These are phyloP conservation scores for Strongylocentrotus purpuratus DNA, from an alignment of 35 echinoderm and acorn worm species.

Conservation along the genomic window DNA sequence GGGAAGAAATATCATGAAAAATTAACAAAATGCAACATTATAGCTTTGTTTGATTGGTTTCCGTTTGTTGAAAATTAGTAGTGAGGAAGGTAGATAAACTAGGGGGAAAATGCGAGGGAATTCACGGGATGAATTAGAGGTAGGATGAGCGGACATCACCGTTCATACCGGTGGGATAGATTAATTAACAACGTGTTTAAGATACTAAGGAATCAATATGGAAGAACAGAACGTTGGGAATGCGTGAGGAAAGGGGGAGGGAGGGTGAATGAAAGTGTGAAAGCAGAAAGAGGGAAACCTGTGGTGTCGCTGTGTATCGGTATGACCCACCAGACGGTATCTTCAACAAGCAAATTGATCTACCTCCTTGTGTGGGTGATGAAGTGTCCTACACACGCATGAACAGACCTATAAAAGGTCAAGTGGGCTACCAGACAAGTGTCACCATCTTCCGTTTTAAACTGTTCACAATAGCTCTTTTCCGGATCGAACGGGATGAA, in stretches of 20 bases:
- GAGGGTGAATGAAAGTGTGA: neutral
- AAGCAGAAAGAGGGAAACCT: neutral
- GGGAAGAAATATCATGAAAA: neutral
- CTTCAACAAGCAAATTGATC: constrained; percentile 11
- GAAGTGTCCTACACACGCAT: neutral
- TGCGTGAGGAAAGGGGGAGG: neutral
- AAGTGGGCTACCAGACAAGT: neutral
- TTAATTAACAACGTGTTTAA: no score
- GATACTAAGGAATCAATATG: no score
- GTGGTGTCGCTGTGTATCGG: no score
- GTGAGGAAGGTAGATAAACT: no score
- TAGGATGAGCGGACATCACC: neutral
- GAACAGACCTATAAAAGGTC: neutral
- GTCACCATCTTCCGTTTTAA: neutral
- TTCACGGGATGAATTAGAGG: neutral
- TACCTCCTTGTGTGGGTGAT: neutral
- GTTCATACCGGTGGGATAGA: no score
- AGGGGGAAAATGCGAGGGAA: neutral
- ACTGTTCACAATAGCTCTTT: neutral
- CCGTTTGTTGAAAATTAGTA: no score
- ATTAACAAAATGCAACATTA: no score
- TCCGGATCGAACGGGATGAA: neutral
- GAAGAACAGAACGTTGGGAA: neutral
- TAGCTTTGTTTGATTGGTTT: no score
- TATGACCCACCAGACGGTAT: neutral